Percentiles rank a stretch among this genome's conserved stretches.
These are phyloP conservation scores for Micrasema minimum DNA, from an alignment of 1,140 invertebrate species.

Conservation along the genomic window DNA sequence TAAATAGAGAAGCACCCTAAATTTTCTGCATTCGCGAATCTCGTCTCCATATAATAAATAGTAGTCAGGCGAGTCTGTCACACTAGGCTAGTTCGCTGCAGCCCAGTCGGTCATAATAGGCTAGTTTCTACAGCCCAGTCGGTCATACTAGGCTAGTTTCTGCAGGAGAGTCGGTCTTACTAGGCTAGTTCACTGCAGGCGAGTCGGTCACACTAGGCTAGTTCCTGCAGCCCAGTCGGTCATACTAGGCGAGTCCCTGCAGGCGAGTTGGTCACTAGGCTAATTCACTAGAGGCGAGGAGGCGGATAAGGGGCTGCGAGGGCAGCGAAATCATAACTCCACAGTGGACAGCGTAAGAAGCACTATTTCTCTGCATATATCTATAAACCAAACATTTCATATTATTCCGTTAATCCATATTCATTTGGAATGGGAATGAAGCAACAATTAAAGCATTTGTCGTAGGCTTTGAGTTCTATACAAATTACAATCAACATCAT, in stretches of 20 bases:
- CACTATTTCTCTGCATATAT: slow-evolving; percentile 64
- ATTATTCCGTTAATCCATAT: no score
- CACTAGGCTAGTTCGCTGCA: no score
- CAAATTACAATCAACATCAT: no score
- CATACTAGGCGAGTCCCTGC: not conserved
- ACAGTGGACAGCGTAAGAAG: slow-evolving; percentile 59
- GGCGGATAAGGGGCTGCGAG: not conserved
- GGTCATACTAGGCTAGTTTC: no score
- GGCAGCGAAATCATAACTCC: slow-evolving; percentile 58
- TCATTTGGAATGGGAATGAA: slow-evolving; percentile 57
- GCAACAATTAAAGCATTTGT: no score
- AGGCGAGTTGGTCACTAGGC: not conserved
- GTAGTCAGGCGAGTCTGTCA: no score
- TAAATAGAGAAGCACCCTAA: not conserved
- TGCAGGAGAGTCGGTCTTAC: no score
- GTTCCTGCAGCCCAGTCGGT: not conserved
- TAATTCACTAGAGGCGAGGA: slow-evolving; percentile 5
- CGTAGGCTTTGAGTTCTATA: no score
- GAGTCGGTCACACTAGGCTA: not conserved
- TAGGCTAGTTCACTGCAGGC: not conserved
- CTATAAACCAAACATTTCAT: slow-evolving; percentile 57
- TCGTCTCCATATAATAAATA: not conserved
- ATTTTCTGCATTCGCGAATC: slow-evolving; percentile 2
- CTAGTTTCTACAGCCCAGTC: no score
- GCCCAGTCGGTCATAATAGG: no score